A percentile compares a stretch with the other conserved stretches of the same genome.
Evolutionary conservation across 1,140 invertebrate genomes (phyloP).

Genomic region (Heliconius himera): DNA sequence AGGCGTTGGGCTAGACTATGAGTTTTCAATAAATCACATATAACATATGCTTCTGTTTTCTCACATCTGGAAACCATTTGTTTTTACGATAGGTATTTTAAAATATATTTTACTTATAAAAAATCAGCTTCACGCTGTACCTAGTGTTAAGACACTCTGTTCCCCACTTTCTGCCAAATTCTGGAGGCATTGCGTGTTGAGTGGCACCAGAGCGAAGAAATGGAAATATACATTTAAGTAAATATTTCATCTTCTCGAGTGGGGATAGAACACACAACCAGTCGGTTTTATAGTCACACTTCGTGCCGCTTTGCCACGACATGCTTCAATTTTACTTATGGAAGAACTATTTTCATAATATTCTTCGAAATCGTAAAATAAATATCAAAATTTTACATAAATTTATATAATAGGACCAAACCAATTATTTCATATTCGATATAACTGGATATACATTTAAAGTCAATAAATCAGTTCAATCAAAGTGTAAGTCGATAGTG

Average conservation of each 20-base stretch:
- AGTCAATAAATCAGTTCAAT: constrained; percentile 55
- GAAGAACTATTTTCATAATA: background rate
- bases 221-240: no score
- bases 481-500: constrained; percentile 39
- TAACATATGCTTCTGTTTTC: constrained; percentile 29
- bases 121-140: no score
- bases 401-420: background rate
- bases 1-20: constrained; percentile 62
- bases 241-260: no score
- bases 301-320: no score
- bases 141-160: no score
- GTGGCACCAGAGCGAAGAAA: no score
- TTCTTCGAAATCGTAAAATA: no score
- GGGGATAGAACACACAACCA: no score
- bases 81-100: background rate
- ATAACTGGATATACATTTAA: background rate
- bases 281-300: no score
- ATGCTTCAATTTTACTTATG: background rate
- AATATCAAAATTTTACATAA: background rate
- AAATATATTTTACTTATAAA: background rate
- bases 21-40: constrained; percentile 64
- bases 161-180: no score
- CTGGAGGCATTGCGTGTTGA: no score
- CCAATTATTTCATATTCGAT: background rate
- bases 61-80: constrained; percentile 18